Percentiles rank a stretch among this genome's conserved stretches.
phyloP scores from a whole-genome alignment of 2,888 invertebrate species.

The Dicyrtoma fusca region DNA sequence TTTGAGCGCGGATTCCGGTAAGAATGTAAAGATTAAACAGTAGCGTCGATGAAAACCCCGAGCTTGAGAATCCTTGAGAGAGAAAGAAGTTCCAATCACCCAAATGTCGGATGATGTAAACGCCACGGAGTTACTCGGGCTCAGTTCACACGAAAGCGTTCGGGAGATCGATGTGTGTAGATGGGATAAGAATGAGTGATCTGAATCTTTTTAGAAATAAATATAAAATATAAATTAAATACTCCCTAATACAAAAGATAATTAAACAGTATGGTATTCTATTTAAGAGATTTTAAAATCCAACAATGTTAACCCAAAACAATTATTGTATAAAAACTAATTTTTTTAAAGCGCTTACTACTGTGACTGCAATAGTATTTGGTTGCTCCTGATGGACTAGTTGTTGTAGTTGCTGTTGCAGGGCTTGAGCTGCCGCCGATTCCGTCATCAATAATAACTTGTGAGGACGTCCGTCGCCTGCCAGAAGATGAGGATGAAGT shows the following conservation, averaged over 20 bases:
- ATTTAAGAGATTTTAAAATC: background rate
- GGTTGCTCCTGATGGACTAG: constrained; percentile 50
- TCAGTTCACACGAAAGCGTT: constrained; percentile 55
- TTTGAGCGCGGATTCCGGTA: constrained; percentile 50
- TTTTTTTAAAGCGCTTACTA: background rate
- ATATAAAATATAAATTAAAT: constrained; percentile 38
- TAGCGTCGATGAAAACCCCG: constrained; percentile 52
- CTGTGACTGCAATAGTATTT: constrained; percentile 54
- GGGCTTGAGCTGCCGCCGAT: constrained; percentile 23
- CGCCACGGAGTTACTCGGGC: constrained; percentile 56
- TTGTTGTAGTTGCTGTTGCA: constrained; percentile 33
- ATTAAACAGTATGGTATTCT: background rate
- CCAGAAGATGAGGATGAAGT: constrained; percentile 12
- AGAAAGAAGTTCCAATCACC: constrained; percentile 56
- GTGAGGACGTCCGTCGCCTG: constrained; percentile 31
- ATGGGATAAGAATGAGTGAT: constrained; percentile 56
- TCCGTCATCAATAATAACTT: constrained; percentile 37
- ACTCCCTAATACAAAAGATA: background rate
- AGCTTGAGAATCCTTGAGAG: constrained; percentile 54
- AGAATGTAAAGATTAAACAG: constrained; percentile 56
- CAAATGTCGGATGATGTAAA: constrained; percentile 56
- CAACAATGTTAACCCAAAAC: background rate
- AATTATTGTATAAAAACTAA: background rate
- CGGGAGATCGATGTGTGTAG: constrained; percentile 55
- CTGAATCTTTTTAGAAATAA: constrained; percentile 53